Evolutionary conservation across 1,140 invertebrate genomes (phyloP).

Genomic region (fruit fly (Drosophila melanogaster)): Release_6_plus_ISO1_MT NT_037436.4:21860001-21860500

Average conservation of each 20-base stretch:
- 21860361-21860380: slow-evolving; percentile 83
- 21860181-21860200: slow-evolving; percentile 71
- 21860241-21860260: slow-evolving; percentile 52
- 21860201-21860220: slow-evolving; percentile 33
- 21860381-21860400: slow-evolving; percentile 83
- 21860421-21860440: slow-evolving; percentile 65
- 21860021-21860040: slow-evolving; percentile 33
- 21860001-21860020: not conserved
- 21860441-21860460: not conserved
- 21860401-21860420: slow-evolving; percentile 81
- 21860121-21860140: slow-evolving; percentile 26
- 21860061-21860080: slow-evolving; percentile 64
- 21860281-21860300: slow-evolving; percentile 59
- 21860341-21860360: slow-evolving; percentile 28
- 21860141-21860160: not conserved
- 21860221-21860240: slow-evolving; percentile 11
- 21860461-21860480: not conserved
- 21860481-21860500: slow-evolving; percentile 42
- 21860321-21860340: slow-evolving; percentile 5
- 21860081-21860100: slow-evolving; percentile 30
- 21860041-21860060: slow-evolving; percentile 74
- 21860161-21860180: slow-evolving; percentile 68
- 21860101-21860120: slow-evolving; percentile 74
- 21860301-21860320: not conserved
- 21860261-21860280: slow-evolving; percentile 64